Evolutionary conservation across 2,797 vertebrate species (phyloP), one percentile per base, ranked within the genome.

Genomic region (Platyrinchus mystaceus): DNA sequence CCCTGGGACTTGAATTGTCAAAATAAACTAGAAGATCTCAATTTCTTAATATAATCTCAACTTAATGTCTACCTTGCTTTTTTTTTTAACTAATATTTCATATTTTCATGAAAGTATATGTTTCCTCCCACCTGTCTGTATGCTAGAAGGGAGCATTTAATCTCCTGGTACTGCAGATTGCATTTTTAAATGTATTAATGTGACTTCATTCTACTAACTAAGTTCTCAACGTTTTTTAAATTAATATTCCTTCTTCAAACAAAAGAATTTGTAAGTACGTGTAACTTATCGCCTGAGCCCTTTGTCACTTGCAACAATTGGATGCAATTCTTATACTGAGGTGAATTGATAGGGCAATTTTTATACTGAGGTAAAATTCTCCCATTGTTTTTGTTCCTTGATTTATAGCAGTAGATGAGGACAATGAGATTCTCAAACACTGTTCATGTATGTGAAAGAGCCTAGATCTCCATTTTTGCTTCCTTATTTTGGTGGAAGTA

Each of bases 381-480:
- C 73, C 26, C 15, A 7, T 18, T 60, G 28, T n/a, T 7, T 37
- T 74, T 62, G 36, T 26, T 66, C 43, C 7, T 82, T 63, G 17
- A 14, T 75, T 67, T 50, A 14, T 17, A 46, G 10, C 7, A 21
- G 49, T 44, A 23, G 22, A 34, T 50, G 21, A 76, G 24, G 59
- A 47, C 17, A 28, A 12, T 5, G 10, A 30, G 9, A 12, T 58
- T n/a, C 7, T 64, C 34, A 18, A 81, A 52, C 1, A 1, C 10
- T 39, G 3, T 47, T 1, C 1, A 19, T 28, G 3, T 36, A 19
- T 1, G 0, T 39, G 17, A 37, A 73, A 79, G 14, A 58, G 11
- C 8, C 34, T 39, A 20, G 14, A 56, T 37, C 8, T n/a, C 13
- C 13, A 76, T 50, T 36, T 62, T 7, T 34, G 10, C 13, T 21